A percentile compares a stretch with the other conserved stretches of the same genome.
phyloP scores from a whole-genome alignment of 2,888 invertebrate species.

The Eupithecia subfuscata region DNA sequence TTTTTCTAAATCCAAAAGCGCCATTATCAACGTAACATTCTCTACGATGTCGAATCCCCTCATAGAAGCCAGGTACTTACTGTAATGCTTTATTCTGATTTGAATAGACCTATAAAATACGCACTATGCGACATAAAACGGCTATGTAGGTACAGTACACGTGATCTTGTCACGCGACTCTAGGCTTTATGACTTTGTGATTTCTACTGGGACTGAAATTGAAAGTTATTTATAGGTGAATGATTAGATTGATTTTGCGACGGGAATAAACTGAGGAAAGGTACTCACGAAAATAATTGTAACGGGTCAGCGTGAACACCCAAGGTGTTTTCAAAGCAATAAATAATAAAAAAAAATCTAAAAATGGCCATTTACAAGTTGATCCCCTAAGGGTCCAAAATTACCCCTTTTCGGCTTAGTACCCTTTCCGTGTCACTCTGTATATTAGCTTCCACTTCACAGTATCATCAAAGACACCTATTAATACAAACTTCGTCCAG shows the following conservation, averaged over 20 bases:
- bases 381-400: too few relatives aligned
- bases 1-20: not conserved
- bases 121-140: conserved; percentile 38
- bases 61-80: conserved; percentile 25
- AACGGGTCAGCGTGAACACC: not conserved
- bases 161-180: conserved; percentile 41
- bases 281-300: not conserved
- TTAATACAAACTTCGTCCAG: not conserved
- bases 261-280: not conserved
- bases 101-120: conserved; percentile 41
- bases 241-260: conserved; percentile 2
- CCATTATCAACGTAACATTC: not conserved
- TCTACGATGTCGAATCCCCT: not conserved
- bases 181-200: conserved; percentile 12
- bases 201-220: conserved; percentile 18
- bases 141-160: conserved; percentile 33
- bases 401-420: too few relatives aligned
- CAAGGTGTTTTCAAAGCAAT: not conserved
- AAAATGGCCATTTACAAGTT: too few relatives aligned
- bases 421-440: too few relatives aligned
- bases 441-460: not conserved
- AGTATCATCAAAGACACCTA: not conserved
- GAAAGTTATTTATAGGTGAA: conserved; percentile 8
- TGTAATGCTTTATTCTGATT: conserved; percentile 40
- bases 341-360: not conserved